Evolutionary conservation across 2,888 invertebrate genomes (phyloP).

Genomic region (Ectobius pallidus): DNA sequence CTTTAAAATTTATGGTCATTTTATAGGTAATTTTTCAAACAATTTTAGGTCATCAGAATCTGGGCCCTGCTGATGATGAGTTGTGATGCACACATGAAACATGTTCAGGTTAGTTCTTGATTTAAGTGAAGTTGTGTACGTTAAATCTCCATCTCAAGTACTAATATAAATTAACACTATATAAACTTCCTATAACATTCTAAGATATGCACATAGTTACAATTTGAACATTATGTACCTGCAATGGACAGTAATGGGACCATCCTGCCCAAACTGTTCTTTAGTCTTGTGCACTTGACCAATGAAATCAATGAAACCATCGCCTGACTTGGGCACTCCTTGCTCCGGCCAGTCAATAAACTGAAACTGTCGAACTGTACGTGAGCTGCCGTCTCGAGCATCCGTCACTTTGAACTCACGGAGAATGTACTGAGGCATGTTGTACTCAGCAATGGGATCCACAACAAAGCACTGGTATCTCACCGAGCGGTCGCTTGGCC

Average conservation of each 20-base stretch:
- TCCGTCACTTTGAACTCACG: slow-evolving; percentile 99
- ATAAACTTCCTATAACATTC: too few species aligned
- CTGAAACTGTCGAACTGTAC: slow-evolving; percentile 95
- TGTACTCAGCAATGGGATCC: slow-evolving; percentile 99
- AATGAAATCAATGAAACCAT: slow-evolving; percentile 99
- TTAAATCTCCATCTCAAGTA: too few species aligned
- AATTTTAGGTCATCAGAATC: too few species aligned
- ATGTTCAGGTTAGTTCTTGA: too few species aligned
- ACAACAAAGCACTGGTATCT: slow-evolving; percentile 98
- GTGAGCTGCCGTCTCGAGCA: slow-evolving; percentile 94
- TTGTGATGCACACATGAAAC: too few species aligned
- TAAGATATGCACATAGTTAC: too few species aligned
- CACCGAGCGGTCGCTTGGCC: slow-evolving; percentile 97
- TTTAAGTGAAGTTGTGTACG: too few species aligned
- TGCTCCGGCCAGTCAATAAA: slow-evolving; percentile 97
- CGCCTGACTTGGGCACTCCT: slow-evolving; percentile 96
- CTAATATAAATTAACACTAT: too few species aligned
- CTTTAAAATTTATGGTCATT: too few species aligned
- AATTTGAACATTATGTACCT: too few species aligned
- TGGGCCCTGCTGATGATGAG: too few species aligned
- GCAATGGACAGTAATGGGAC: slow-evolving; percentile 98
- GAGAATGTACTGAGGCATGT: slow-evolving; percentile 99
- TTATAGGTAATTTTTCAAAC: too few species aligned
- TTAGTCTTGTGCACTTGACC: slow-evolving; percentile 99
- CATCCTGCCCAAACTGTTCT: slow-evolving; percentile 99